These are phyloP conservation scores for Eurypyga helias DNA, from an alignment of 2,113 vertebrate species.

Conservation along the genomic window DNA sequence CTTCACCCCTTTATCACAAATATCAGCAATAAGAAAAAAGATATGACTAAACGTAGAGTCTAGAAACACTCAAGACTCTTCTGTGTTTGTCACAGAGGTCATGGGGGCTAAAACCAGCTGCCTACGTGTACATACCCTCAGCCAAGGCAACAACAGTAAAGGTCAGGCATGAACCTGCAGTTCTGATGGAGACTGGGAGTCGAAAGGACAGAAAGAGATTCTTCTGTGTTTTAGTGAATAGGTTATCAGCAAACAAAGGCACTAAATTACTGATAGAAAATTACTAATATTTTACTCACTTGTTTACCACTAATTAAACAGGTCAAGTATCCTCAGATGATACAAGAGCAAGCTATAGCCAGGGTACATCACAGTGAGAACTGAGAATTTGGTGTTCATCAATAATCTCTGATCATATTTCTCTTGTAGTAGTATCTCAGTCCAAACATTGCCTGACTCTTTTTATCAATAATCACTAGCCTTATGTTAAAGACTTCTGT, in stretches of 20 bases:
- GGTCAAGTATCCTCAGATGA: not conserved
- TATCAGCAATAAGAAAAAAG: not conserved
- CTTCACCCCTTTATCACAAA: not conserved
- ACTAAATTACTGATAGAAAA: not conserved
- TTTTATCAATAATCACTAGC: not conserved
- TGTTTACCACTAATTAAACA: not conserved
- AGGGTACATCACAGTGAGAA: not conserved
- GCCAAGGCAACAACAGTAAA: not conserved
- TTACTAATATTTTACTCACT: not conserved
- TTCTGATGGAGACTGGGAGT: not conserved
- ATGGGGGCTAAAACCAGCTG: not conserved
- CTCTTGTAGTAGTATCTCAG: not conserved
- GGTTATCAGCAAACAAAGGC: not conserved
- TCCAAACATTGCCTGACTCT: not conserved
- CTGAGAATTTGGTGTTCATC: not conserved
- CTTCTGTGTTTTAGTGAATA: not conserved
- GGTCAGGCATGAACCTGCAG: not conserved
- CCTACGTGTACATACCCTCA: not conserved
- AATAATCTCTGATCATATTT: not conserved
- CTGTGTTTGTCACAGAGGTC: not conserved
- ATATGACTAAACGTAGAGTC: not conserved
- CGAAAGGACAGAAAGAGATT: not conserved
- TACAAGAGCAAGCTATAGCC: not conserved
- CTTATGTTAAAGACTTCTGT: not conserved
- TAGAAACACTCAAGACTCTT: not conserved